Conservation (phyloP, 1,140 invertebrate genomes). For the Ganaspis sp. region DNA sequence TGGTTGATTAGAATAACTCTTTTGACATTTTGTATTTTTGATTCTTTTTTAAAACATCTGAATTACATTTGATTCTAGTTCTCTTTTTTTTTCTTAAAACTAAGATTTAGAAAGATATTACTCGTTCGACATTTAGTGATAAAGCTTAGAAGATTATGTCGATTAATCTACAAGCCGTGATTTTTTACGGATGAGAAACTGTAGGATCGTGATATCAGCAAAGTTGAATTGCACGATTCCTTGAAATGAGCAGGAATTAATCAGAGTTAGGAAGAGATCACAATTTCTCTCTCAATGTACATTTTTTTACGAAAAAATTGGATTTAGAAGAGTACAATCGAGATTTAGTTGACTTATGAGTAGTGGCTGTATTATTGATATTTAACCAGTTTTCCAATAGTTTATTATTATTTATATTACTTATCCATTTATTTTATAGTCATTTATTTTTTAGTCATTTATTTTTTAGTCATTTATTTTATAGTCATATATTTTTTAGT, state of each 20-base stretch:
- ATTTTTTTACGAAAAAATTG: not conserved
- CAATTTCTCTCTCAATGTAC: not conserved
- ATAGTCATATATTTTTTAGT: no score
- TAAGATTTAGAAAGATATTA: not conserved
- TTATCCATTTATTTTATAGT: no score
- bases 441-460: no score
- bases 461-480: no score
- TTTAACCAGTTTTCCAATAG: no score
- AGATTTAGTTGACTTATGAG: no score
- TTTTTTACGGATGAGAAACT: not conserved
- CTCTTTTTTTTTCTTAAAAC: not conserved
- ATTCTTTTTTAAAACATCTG: no score
- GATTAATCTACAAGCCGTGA: not conserved
- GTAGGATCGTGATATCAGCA: not conserved
- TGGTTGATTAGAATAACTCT: no score
- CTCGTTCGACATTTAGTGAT: not conserved
- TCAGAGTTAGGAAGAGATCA: not conserved
- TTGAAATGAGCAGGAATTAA: conserved; percentile 3
- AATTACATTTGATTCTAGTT: no score
- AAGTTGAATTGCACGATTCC: not conserved
- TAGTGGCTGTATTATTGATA: no score
- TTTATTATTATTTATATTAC: no score
- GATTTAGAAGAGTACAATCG: not conserved
- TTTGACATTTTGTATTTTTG: no score
- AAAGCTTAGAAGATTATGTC: conserved; percentile 3